Percentiles rank a stretch among this genome's conserved stretches.
These are phyloP conservation scores for Lepidostoma basale DNA, from an alignment of 1,140 invertebrate genomes.

Conservation along the genomic window DNA sequence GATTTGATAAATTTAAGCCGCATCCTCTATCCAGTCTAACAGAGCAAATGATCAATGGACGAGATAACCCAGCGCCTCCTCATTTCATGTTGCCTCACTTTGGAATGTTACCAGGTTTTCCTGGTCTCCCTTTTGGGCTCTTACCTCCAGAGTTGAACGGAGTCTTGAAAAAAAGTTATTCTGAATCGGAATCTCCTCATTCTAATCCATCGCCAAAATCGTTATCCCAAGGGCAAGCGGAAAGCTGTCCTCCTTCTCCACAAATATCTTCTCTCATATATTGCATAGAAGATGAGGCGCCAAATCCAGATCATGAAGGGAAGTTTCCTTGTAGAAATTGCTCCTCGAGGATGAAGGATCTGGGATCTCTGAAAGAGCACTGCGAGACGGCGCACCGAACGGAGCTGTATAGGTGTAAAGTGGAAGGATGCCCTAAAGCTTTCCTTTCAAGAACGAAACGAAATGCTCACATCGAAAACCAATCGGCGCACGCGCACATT, in stretches of 20 bases:
- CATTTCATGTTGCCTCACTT: slow-evolving; percentile 59
- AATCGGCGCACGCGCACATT: slow-evolving; percentile 54
- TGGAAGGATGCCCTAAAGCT: slow-evolving; percentile 71
- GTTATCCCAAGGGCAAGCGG: slow-evolving; percentile 26
- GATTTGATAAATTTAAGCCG: slow-evolving; percentile 46
- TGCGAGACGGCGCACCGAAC: slow-evolving; percentile 67
- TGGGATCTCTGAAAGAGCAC: slow-evolving; percentile 66
- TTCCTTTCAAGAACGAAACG: slow-evolving; percentile 74
- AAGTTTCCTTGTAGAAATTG: slow-evolving; percentile 67
- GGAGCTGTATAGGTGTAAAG: slow-evolving; percentile 69
- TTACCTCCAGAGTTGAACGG: slow-evolving; percentile 53
- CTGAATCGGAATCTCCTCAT: slow-evolving; percentile 50
- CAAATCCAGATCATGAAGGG: slow-evolving; percentile 60
- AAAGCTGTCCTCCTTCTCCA: slow-evolving; percentile 37
- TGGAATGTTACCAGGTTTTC: slow-evolving; percentile 59
- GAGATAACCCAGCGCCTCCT: slow-evolving; percentile 52
- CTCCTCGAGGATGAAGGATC: slow-evolving; percentile 60
- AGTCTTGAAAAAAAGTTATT: slow-evolving; percentile 43
- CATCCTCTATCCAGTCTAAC: slow-evolving; percentile 55
- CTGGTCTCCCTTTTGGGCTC: slow-evolving; percentile 56
- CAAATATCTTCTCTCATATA: slow-evolving; percentile 46
- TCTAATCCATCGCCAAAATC: slow-evolving; percentile 48
- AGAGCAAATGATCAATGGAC: slow-evolving; percentile 55
- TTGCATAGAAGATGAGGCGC: slow-evolving; percentile 58
- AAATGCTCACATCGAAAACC: slow-evolving; percentile 69